A percentile compares a stretch with the other conserved stretches of the same genome.
These are phyloP conservation scores for Phyto melanocephala DNA, from an alignment of 2,888 invertebrate species.

Conservation along the genomic window DNA sequence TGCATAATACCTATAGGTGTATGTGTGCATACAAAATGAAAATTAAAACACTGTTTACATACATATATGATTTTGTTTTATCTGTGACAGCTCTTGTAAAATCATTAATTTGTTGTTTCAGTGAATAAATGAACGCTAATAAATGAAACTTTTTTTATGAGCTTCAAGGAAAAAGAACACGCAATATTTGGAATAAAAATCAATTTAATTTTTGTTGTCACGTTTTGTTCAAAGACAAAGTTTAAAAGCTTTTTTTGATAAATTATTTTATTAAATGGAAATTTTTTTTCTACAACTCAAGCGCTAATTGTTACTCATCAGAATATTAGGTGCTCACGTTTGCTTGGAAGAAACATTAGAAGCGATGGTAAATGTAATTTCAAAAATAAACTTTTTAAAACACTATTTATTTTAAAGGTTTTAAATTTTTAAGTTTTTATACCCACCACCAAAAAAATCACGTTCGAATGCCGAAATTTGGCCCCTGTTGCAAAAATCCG, in stretches of 20 bases:
- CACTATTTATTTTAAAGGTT: no score
- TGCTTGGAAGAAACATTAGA: no score
- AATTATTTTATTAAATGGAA: constrained; percentile 56
- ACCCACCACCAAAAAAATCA: no score
- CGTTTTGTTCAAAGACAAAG: constrained; percentile 23
- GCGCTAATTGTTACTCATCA: no score
- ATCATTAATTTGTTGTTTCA: constrained; percentile 59
- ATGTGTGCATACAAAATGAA: not conserved
- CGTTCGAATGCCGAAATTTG: no score
- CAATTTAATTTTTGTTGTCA: constrained; percentile 24
- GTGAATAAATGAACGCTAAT: constrained; percentile 10
- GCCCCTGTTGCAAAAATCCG: no score
- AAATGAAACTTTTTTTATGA: constrained; percentile 31
- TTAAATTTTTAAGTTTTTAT: no score
- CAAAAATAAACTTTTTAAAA: no score
- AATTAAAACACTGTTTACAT: not conserved
- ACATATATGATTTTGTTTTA: constrained; percentile 44
- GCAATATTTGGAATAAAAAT: constrained; percentile 33
- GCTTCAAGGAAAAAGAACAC: constrained; percentile 45
- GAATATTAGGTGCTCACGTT: no score
- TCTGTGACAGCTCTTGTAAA: constrained; percentile 62
- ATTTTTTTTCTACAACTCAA: not conserved
- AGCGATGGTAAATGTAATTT: no score
- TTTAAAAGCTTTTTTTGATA: constrained; percentile 64
- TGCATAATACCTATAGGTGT: not conserved